Conservation (phyloP, 92 coral and sea anemone species). For the Siderastrea siderea region DNA sequence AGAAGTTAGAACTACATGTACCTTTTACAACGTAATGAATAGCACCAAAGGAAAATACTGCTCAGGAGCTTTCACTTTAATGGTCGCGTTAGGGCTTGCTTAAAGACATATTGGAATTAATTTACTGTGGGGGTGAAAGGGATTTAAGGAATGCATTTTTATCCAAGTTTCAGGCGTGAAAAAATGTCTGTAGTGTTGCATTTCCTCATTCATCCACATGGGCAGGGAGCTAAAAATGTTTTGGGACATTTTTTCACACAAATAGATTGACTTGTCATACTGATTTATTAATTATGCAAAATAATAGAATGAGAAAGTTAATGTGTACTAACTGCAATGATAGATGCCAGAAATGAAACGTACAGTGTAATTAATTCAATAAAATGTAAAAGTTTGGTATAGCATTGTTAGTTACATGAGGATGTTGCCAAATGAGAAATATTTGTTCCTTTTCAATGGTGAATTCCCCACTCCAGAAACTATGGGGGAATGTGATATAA, state of each 20-base stretch:
- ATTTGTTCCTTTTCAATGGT: no score
- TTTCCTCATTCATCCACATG: conserved; percentile 1
- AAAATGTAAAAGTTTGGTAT: conserved; percentile 33
- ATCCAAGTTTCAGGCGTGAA: conserved; percentile 11
- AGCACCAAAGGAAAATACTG: no score
- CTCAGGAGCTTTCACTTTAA: background rate
- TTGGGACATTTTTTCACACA: conserved; percentile 29
- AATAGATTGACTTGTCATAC: background rate
- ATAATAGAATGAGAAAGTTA: background rate
- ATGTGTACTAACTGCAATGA: conserved; percentile 5
- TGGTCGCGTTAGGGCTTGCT: background rate
- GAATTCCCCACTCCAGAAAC: background rate
- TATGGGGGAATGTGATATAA: no score
- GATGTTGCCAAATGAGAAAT: no score
- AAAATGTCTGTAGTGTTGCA: conserved; percentile 19
- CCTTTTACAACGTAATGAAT: no score
- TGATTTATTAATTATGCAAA: background rate
- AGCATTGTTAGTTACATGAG: background rate
- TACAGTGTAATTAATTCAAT: conserved; percentile 44
- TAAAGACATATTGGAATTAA: background rate
- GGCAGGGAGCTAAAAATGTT: conserved; percentile 13
- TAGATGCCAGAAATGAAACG: conserved; percentile 30
- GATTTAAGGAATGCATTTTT: conserved; percentile 23
- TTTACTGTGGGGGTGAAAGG: conserved; percentile 11
- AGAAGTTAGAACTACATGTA: no score